A percentile compares a stretch with the other conserved stretches of the same genome.
These are phyloP conservation scores for Aporophyla lueneburgensis DNA, from an alignment of 2,888 invertebrate genomes.

Conservation along the genomic window DNA sequence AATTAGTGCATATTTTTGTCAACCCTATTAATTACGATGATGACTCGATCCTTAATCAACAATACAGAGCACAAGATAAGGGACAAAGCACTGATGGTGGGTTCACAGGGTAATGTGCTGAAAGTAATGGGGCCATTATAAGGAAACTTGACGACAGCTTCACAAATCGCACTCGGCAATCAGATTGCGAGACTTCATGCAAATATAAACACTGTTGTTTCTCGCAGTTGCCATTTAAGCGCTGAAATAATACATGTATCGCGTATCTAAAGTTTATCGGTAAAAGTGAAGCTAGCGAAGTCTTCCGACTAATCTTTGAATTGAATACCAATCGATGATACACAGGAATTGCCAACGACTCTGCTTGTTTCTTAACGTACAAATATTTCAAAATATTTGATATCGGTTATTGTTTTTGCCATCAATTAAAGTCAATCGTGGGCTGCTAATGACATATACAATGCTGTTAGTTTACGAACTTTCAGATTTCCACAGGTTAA, in stretches of 20 bases:
- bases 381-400: conserved; percentile 40
- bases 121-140: conserved; percentile 69
- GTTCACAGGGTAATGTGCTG: conserved; percentile 76
- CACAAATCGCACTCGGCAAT: conserved; percentile 73
- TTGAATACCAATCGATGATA: conserved; percentile 54
- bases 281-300: conserved; percentile 47
- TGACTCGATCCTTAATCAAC: conserved; percentile 50
- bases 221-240: conserved; percentile 61
- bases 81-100: conserved; percentile 70
- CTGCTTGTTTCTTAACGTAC: neutral
- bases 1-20: conserved; percentile 3
- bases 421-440: conserved; percentile 50
- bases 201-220: conserved; percentile 61
- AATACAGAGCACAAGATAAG: conserved; percentile 60
- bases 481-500: conserved; percentile 43
- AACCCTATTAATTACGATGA: conserved; percentile 51
- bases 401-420: conserved; percentile 46
- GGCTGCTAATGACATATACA: conserved; percentile 46
- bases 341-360: conserved; percentile 19
- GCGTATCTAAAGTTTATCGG: conserved; percentile 65
- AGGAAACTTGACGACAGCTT: conserved; percentile 68
- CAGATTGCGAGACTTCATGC: conserved; percentile 69
- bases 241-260: conserved; percentile 59
- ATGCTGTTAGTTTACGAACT: conserved; percentile 35
- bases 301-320: conserved; percentile 44